Conservation (phyloP, 2,888 invertebrate species). For the Leucophenga maculata region DNA sequence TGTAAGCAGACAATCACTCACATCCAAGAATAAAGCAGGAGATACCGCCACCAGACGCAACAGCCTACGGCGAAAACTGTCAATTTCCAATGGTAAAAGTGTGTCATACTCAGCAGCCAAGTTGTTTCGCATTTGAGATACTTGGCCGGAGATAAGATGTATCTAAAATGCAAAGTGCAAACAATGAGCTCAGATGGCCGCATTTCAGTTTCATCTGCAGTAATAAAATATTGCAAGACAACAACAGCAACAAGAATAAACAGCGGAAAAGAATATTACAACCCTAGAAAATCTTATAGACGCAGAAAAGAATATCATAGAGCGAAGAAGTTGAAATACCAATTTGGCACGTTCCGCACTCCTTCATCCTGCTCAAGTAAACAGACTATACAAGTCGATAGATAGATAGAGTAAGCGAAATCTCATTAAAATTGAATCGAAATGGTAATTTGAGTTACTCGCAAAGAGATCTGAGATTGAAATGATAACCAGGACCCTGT, state of each 20-base stretch:
- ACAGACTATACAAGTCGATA: not conserved
- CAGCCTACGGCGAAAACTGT: slow-evolving; percentile 5
- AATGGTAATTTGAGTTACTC: slow-evolving; percentile 62
- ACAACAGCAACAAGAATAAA: not conserved
- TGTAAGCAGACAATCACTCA: not conserved
- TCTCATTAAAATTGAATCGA: slow-evolving; percentile 65
- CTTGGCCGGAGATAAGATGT: slow-evolving; percentile 33
- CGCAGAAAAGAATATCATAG: not conserved
- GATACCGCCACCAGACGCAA: not conserved
- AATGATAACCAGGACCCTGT: slow-evolving; percentile 42
- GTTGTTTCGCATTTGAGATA: slow-evolving; percentile 33
- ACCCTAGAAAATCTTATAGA: slow-evolving; percentile 43
- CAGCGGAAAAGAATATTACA: slow-evolving; percentile 44
- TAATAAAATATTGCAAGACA: slow-evolving; percentile 13
- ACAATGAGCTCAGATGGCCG: slow-evolving; percentile 26
- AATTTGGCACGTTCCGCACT: slow-evolving; percentile 24
- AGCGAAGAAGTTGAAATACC: slow-evolving; percentile 8
- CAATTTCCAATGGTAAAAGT: slow-evolving; percentile 24
- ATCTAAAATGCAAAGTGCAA: slow-evolving; percentile 20
- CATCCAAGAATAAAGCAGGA: not conserved
- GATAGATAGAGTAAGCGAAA: slow-evolving; percentile 45
- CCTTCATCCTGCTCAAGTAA: not conserved
- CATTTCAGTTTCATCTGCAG: slow-evolving; percentile 36
- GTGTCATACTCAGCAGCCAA: slow-evolving; percentile 25
- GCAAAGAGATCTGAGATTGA: slow-evolving; percentile 52